phyloP scores from a whole-genome alignment of 2,888 invertebrate species.

The Enchytraeus crypticus region DNA sequence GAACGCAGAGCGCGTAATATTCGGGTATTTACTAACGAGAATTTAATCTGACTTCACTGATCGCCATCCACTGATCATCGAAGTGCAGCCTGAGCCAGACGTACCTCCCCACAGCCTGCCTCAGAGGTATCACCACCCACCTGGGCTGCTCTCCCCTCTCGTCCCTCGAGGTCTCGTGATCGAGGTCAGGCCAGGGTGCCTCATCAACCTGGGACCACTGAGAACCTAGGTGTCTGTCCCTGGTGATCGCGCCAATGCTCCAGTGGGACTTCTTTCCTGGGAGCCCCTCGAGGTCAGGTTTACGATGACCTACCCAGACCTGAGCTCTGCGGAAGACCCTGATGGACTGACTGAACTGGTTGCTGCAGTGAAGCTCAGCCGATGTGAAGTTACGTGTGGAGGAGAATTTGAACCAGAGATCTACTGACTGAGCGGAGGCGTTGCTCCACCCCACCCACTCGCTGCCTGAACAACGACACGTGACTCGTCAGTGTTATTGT shows the following conservation, averaged over 20 bases:
- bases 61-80: slow-evolving; percentile 77
- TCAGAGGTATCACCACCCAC: slow-evolving; percentile 69
- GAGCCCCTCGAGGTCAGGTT: too few species aligned
- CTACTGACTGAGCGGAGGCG: slow-evolving; percentile 57
- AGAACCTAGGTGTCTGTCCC: too few species aligned
- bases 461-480: slow-evolving; percentile 55
- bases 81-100: slow-evolving; percentile 68
- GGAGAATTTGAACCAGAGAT: slow-evolving; percentile 78
- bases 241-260: too few species aligned
- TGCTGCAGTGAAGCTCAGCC: slow-evolving; percentile 72
- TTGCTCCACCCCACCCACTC: slow-evolving; percentile 83
- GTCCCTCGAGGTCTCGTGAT: slow-evolving; percentile 59
- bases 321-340: slow-evolving; percentile 73
- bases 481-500: too few species aligned
- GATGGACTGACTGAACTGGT: slow-evolving; percentile 74
- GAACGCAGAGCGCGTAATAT: too few species aligned
- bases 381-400: slow-evolving; percentile 74
- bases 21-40: slow-evolving; percentile 67
- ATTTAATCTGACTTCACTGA: slow-evolving; percentile 79
- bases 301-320: too few species aligned
- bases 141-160: slow-evolving; percentile 69
- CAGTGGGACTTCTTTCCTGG: too few species aligned
- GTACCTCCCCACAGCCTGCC: slow-evolving; percentile 69
- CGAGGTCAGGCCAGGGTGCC: slow-evolving; percentile 60
- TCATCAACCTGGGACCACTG: too few species aligned